These are phyloP conservation scores for Pristionchus maxplancki DNA, from an alignment of 2,888 invertebrate species.

Conservation along the genomic window DNA sequence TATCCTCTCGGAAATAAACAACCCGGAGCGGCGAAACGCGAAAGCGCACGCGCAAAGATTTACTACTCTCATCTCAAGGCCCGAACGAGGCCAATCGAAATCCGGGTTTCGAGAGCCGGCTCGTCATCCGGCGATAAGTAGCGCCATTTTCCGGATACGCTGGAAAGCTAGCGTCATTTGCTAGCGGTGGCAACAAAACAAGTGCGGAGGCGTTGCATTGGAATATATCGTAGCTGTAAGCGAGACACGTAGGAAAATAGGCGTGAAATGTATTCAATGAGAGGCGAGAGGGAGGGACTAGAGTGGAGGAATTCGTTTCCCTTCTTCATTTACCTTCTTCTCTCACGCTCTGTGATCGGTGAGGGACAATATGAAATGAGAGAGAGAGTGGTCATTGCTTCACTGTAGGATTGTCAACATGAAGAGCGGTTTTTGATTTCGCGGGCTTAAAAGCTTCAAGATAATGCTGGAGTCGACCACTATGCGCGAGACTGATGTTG, in stretches of 20 bases:
- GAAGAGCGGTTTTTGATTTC: too few relatives aligned
- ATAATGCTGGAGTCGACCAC: too few relatives aligned
- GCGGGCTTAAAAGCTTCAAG: too few relatives aligned
- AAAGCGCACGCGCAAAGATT: too few relatives aligned
- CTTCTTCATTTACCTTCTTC: too few relatives aligned
- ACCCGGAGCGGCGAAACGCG: too few relatives aligned
- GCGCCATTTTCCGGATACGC: neutral
- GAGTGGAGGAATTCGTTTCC: constrained; percentile 1
- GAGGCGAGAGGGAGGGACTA: neutral
- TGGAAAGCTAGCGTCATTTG: neutral
- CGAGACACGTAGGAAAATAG: neutral
- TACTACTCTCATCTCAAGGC: neutral
- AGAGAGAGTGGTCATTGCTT: too few relatives aligned
- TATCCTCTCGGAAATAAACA: too few relatives aligned
- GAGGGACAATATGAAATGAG: too few relatives aligned
- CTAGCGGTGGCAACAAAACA: neutral
- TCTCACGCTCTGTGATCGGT: too few relatives aligned
- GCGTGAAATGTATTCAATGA: neutral
- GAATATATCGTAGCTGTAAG: neutral
- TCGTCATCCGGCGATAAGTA: neutral
- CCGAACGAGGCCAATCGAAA: neutral
- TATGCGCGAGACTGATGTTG: too few relatives aligned
- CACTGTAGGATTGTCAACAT: too few relatives aligned
- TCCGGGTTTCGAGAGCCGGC: neutral
- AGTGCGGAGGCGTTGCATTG: neutral